Evolutionary conservation across 1,140 invertebrate species (phyloP).

Genomic region (Brachionus rotundiformis): DNA sequence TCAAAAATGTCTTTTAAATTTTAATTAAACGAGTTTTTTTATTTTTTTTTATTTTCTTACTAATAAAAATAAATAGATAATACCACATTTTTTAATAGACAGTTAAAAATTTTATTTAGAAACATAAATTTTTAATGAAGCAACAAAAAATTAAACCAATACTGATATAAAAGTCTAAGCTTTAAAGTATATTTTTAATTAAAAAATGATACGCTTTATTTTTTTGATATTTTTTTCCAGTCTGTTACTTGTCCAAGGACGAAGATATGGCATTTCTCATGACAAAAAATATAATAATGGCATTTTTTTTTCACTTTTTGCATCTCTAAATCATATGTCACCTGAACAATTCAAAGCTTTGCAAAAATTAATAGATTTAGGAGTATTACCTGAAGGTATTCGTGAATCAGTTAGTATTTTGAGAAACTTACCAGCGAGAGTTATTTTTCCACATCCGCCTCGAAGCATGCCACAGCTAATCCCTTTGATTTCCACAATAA

Average conservation of each 20-base stretch:
- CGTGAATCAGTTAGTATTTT: background rate
- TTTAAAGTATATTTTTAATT: too few relatives aligned
- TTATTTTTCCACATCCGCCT: background rate
- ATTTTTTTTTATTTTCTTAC: background rate
- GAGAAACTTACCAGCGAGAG: background rate
- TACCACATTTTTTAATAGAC: too few relatives aligned
- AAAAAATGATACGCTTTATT: background rate
- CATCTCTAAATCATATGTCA: background rate
- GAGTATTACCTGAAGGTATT: background rate
- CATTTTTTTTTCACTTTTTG: background rate
- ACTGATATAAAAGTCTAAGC: too few relatives aligned
- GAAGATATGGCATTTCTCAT: background rate
- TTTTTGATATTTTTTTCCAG: background rate
- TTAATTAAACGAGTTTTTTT: background rate
- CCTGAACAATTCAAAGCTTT: conserved; percentile 1
- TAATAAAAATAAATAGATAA: too few relatives aligned
- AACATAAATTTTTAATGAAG: background rate
- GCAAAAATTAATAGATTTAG: conserved; percentile 7
- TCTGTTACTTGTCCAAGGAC: background rate
- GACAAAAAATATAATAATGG: background rate
- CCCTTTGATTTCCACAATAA: background rate
- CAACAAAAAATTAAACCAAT: background rate
- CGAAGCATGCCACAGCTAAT: background rate
- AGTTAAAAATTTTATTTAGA: background rate
- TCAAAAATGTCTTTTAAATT: background rate